Base-by-base conservation (phyloP, 2,888 invertebrate species). In the Tryphoninae sp. region DNA sequence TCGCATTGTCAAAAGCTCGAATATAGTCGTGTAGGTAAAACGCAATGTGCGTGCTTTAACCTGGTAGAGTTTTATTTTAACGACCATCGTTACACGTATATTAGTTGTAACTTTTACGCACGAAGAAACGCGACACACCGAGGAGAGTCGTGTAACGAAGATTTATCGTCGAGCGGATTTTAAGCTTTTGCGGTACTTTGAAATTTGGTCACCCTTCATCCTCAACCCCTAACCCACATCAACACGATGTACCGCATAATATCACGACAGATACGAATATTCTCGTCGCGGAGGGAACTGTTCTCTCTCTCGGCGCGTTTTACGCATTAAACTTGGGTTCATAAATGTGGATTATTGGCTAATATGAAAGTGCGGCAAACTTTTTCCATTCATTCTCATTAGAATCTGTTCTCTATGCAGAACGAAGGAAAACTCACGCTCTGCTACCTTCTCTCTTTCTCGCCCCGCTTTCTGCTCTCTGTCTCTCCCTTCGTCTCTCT, bases 371-470 rank as follows among this genome's bases (percentile, higher is more conserved):
- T 76, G 76, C 77, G 62, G 51, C 73, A 79, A 88, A 88, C 87
- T 87, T 88, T 86, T 85, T 83, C 85, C 86, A 88, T 87, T 83
- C 69, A 83, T 88, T 88, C 79, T 84, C 86, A 88, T 87, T 84
- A 77, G n/a, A 45, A 51, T 11, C 16, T 49, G 19, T 49, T 33
- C 26, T 13, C 61, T n/a, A 53, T 71, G 69, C 45, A 51, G 22
- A 55, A 9, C 42, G 33, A 53, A 59, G 71, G 79, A 61, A 61
- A 55, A 62, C 55, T 62, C 64, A 76, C 59, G 61, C 64, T 68
- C 59, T 19, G 65, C 40, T 26, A 16, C 55, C 11, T 45, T 19
- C 11, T 45, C 45, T 4, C 45, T 45, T 13, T 45, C 11, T 3
- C 13, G 2, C 11, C 11, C 11, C 13, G 16, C 22, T 22, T 22